Evolutionary conservation across 2,888 invertebrate genomes (phyloP), one percentile per base, ranked within the genome.

Genomic region (Ennomos erosarius): DNA sequence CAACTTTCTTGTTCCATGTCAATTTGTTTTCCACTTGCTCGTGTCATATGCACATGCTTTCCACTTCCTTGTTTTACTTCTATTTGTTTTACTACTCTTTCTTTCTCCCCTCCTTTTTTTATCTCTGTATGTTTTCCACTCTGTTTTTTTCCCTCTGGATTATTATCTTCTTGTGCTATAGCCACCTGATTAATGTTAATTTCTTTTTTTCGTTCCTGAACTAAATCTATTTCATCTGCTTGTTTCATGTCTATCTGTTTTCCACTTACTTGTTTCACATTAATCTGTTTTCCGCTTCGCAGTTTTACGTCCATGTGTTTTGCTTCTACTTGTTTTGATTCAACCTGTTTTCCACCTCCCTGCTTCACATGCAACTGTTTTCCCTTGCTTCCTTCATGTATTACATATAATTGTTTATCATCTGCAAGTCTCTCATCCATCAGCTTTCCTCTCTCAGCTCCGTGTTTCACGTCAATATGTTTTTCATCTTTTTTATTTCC

Each of bases 21-120:
- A 26, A 36, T 13, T 12, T 48, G 55, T 34, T 46, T 54, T 39
- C 16, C 39, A 16, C 11, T 6, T 13, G 4, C 40, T 16, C 35
- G 39, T 40, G 33, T 54, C 8, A 16, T 10, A 16, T 49, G 43
- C 0, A 33, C 33, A 12, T 42, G 40, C 37, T 55, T 49, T 13
- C 38, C 36, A 13, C 12, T 10, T 13, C 33, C 44, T 10, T 37
- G n/a, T n/a, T 38, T 44, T 10, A 34, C 8, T n/a, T 39, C 45
- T 11, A 44, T 9, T n/a, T 13, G 8, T 37, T 42, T 37, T 16
- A 10, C 42, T 16, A 6, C 13, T 10, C 16, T 35, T 40, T 40
- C 10, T 40, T n/a, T 9, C 33, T 43, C n/a, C 8, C 16, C 9
- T 13, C 43, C 43, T 43, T 43, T 26, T 43, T 43, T 43, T n/a